These are phyloP conservation scores for Ceratoteleas bidentatus DNA, from an alignment of 1,140 invertebrate genomes.

Conservation along the genomic window DNA sequence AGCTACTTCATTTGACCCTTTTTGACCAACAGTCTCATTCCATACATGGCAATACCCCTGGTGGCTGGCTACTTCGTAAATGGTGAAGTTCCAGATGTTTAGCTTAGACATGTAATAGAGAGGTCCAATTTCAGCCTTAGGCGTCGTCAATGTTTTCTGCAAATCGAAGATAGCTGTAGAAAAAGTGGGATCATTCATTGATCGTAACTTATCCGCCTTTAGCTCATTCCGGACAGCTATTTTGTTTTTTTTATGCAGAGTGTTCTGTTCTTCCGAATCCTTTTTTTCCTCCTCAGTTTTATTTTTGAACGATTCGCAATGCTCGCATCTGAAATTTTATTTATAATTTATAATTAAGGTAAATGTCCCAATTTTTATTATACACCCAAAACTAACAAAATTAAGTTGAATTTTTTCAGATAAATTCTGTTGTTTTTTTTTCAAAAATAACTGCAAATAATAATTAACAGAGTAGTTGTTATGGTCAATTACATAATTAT, in stretches of 20 bases:
- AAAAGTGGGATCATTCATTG: background rate
- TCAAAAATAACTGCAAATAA: too few species aligned
- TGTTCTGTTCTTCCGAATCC: background rate
- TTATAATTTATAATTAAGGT: background rate
- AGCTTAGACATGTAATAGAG: slow-evolving; percentile 78
- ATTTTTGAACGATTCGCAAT: slow-evolving; percentile 4
- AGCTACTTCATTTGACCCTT: slow-evolving; percentile 79
- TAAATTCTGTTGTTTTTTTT: too few species aligned
- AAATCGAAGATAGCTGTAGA: slow-evolving; percentile 28
- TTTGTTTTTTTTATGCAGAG: slow-evolving; percentile 1
- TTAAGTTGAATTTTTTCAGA: too few species aligned
- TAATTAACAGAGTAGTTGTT: too few species aligned
- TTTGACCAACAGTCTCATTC: slow-evolving; percentile 76
- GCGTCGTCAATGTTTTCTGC: slow-evolving; percentile 45
- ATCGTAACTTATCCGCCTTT: background rate
- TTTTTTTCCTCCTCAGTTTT: background rate
- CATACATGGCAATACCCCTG: slow-evolving; percentile 76
- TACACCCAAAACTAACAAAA: background rate
- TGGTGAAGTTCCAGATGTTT: slow-evolving; percentile 78
- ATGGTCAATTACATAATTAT: background rate
- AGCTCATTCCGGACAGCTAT: background rate
- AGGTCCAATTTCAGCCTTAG: slow-evolving; percentile 48
- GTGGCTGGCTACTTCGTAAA: slow-evolving; percentile 70
- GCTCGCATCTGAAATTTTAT: slow-evolving; percentile 3
- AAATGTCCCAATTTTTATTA: slow-evolving; percentile 1